Evolutionary conservation across 2,797 vertebrate genomes (phyloP), one percentile per base, ranked within the genome.

Genomic region (Pelochelys cantorii): DNA sequence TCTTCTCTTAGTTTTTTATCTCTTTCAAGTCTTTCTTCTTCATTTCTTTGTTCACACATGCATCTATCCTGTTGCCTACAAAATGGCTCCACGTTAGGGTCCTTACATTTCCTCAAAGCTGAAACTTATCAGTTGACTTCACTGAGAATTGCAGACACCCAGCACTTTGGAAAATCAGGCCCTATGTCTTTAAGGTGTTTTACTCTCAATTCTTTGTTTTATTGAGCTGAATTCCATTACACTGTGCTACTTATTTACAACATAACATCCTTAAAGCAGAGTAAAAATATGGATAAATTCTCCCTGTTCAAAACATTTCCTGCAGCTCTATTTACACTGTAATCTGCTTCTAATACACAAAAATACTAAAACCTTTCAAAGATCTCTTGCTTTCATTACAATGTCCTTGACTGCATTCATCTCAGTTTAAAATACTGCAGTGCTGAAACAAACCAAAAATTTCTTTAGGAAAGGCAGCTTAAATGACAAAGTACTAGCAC

Each of bases 221-320:
- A 92, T 77, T 93, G 42, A 89, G 85, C 25, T 88, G 91, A 88
- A 90, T 68, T 82, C n/a, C 88, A 88, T 9, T 52, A 29, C 52
- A 42, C 8, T 77, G 74, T 77, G 23, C 48, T 52, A 17, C 74
- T 77, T 77, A 77, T 77, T 77, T 52, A 77, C 54, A 60, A 87
- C 5, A 60, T 34, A 52, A 18, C 34, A 2, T 20, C 3, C 6
- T 22, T 17, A 29, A 54, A 42, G 29, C 2, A 5, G 18, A 77
- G 27, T 52, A 77, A 85, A 71, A 42, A 56, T 29, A 13, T 53
- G 83, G 71, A 75, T 52, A 77, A 27, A 92, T 96, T 87, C 88
- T 92, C 95, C 93, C 85, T 60, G 77, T 94, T 90, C 89, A 93
- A 95, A 95, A 91, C 92, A 90, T 92, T 95, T 95, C 87, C 60